A percentile compares a stretch with the other conserved stretches of the same genome.
These are phyloP conservation scores for Heterotis niloticus DNA, from an alignment of 2,113 vertebrate species.

Conservation along the genomic window DNA sequence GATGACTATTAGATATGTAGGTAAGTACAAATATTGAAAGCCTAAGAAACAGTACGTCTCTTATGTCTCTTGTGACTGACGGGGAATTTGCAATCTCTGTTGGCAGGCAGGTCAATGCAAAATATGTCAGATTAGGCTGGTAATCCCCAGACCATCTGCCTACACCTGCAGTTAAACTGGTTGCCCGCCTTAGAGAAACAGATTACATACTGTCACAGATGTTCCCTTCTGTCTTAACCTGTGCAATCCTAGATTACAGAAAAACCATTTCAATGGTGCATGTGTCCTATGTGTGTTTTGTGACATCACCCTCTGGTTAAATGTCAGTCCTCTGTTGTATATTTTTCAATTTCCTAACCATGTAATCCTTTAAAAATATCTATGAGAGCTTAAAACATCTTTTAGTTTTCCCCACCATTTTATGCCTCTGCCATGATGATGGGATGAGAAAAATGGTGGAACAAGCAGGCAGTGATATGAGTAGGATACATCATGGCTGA, in stretches of 20 bases:
- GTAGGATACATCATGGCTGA: neutral
- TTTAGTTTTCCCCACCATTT: too few species aligned
- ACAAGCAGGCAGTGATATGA: neutral
- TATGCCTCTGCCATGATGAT: too few species aligned
- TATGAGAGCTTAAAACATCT: too few species aligned
- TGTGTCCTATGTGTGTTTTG: too few species aligned
- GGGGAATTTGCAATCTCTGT: neutral
- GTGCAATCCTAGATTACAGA: constrained; percentile 61
- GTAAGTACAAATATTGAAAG: neutral
- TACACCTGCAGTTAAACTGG: neutral
- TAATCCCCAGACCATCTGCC: neutral
- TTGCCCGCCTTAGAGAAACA: constrained; percentile 1
- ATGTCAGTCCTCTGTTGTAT: too few species aligned
- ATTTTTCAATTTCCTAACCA: too few species aligned
- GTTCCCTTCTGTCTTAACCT: constrained; percentile 28
- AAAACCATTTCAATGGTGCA: neutral
- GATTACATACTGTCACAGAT: constrained; percentile 46
- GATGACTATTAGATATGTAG: neutral
- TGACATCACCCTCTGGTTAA: too few species aligned
- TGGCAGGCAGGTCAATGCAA: neutral
- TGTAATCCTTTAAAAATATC: too few species aligned
- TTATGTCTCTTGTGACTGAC: too few species aligned
- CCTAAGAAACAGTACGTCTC: too few species aligned
- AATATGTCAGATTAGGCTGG: too few species aligned
- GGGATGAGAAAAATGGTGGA: too few species aligned